A percentile compares a stretch with the other conserved stretches of the same genome.
phyloP scores from a whole-genome alignment of 2,888 invertebrate species.

The Tyria jacobaeae region DNA sequence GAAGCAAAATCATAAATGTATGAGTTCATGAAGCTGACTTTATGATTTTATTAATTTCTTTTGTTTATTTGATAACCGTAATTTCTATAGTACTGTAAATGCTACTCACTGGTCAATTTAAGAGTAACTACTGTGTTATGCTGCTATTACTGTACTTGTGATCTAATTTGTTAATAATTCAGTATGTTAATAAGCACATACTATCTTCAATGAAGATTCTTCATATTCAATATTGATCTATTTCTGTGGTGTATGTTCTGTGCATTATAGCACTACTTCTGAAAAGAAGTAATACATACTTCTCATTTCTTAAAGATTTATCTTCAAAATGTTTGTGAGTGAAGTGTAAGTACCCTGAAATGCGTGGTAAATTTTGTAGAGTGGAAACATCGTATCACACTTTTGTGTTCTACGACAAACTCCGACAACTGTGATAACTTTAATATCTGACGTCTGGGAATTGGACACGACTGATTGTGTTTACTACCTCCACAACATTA shows the following conservation, averaged over 20 bases:
- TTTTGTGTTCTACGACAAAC: constrained; percentile 29
- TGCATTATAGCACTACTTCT: background rate
- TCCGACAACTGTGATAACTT: constrained; percentile 41
- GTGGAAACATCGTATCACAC: constrained; percentile 14
- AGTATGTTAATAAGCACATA: background rate
- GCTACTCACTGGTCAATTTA: too few species aligned
- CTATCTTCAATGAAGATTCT: too few species aligned
- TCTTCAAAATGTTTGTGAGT: too few species aligned
- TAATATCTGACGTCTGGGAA: constrained; percentile 47
- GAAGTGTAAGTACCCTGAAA: background rate
- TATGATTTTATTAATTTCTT: too few species aligned
- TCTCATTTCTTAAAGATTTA: too few species aligned
- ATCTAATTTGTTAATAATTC: background rate
- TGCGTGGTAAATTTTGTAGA: background rate
- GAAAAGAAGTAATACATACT: too few species aligned
- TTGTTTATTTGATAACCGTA: background rate
- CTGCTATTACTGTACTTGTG: too few species aligned
- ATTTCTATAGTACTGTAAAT: background rate
- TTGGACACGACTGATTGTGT: constrained; percentile 49
- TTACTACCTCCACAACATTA: constrained; percentile 41
- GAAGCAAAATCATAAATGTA: too few species aligned
- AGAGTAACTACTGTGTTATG: background rate
- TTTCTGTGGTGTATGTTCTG: too few species aligned
- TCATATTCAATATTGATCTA: too few species aligned
- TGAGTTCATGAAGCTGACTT: too few species aligned